Evolutionary conservation across 2,797 vertebrate species (phyloP).

Genomic region (Echiichthys vipera): DNA sequence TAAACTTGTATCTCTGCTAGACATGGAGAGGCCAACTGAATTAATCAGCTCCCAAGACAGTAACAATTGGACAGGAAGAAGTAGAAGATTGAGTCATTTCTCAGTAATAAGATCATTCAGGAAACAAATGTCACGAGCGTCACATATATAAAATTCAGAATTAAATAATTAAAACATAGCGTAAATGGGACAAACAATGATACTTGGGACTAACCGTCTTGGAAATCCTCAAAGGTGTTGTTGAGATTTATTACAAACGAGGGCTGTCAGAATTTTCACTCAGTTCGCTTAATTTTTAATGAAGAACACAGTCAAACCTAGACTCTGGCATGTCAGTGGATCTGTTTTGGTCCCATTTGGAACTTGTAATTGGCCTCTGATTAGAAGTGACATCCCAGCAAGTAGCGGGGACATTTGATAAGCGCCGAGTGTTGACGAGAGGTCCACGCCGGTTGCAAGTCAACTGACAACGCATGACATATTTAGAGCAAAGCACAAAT

Average conservation of each 20-base stretch:
- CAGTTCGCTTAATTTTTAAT: slow-evolving; percentile 60
- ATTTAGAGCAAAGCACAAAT: slow-evolving; percentile 64
- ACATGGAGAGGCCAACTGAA: slow-evolving; percentile 61
- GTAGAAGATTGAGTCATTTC: slow-evolving; percentile 62
- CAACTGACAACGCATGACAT: slow-evolving; percentile 60
- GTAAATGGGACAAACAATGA: slow-evolving; percentile 64
- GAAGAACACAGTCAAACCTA: slow-evolving; percentile 44
- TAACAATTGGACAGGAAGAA: slow-evolving; percentile 44
- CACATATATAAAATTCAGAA: slow-evolving; percentile 31
- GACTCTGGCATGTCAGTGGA: slow-evolving; percentile 1
- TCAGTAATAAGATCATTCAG: slow-evolving; percentile 53
- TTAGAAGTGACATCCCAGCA: slow-evolving; percentile 61
- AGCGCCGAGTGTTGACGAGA: slow-evolving; percentile 48
- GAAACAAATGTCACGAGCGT: slow-evolving; percentile 56
- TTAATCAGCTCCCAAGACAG: slow-evolving; percentile 74
- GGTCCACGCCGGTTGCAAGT: slow-evolving; percentile 31
- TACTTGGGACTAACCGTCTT: slow-evolving; percentile 15
- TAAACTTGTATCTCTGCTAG: slow-evolving; percentile 54
- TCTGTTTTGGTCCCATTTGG: slow-evolving; percentile 57
- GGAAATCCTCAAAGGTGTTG: slow-evolving; percentile 51
- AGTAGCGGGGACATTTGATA: slow-evolving; percentile 58
- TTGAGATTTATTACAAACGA: slow-evolving; percentile 38
- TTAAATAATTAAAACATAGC: slow-evolving; percentile 41
- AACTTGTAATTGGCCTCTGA: slow-evolving; percentile 66
- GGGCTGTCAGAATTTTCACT: slow-evolving; percentile 45